Base-by-base conservation (phyloP, 2,888 invertebrate genomes). In the Ophioninae sp. region DNA sequence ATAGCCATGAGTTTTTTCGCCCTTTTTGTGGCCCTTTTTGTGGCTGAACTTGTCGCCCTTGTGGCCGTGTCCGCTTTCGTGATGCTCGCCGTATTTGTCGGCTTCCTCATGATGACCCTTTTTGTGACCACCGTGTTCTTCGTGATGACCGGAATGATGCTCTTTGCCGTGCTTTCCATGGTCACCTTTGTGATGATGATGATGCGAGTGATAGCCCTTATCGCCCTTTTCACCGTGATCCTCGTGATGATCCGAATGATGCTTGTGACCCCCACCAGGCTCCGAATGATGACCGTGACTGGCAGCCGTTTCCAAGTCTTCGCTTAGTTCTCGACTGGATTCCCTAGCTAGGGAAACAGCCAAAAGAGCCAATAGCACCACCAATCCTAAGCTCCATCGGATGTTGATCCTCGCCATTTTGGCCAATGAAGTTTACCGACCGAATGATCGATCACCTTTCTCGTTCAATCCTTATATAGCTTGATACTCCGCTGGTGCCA, bases 1-100 rank as follows among this genome's bases (percentile, higher is more conserved):
- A 92, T 95, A 97, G 8, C 97, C 97, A 82, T 96, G 95, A 21
- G 96, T 96, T 89, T 97, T 96, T 85, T 97, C 88, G 0, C 97
- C 97, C 89, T 97, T 97, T 89, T 97, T 97, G 93, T 97, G 97
- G 1, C 96, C 96, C 89, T 97, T 97, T 90, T 97, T 97, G 89
- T 96, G 96, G 8, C 96, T 96, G 90, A 96, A 96, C 89, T 97
- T 97, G 3, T 96, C 96, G 0, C 95, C 97, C 90, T 97, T 97
- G 91, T 96, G 96, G n/a, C 96, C 96, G 84, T 97, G 96, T 2
- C 96, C 96, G 56, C 95, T 95, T 84, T 96, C 96, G 89, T 97
- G 96, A 89, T 86, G 84, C 6, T 85, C 75, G 96, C 95, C 95
- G 88, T 95, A 94, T 87, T 96, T 95, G 13, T 93, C 94, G 0